These are phyloP conservation scores for Unio delphinus DNA, from an alignment of 2,888 invertebrate species.

Conservation along the genomic window DNA sequence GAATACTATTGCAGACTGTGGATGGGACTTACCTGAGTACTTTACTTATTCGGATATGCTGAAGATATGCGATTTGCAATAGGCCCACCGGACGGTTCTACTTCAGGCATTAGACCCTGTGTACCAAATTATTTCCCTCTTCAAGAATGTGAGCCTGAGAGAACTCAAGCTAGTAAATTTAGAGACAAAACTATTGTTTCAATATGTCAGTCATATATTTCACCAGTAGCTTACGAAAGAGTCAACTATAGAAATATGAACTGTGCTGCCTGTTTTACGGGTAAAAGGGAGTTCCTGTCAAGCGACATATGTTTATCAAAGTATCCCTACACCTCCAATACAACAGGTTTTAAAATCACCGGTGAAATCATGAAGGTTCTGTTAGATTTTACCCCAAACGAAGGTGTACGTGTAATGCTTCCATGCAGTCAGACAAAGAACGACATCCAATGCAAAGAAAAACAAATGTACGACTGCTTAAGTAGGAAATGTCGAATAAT, in stretches of 20 bases:
- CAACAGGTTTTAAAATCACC: neutral
- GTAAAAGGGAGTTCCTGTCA: too few relatives aligned
- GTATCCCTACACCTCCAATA: neutral
- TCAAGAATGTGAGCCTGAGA: too few relatives aligned
- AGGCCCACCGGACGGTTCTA: too few relatives aligned
- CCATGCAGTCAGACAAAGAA: neutral
- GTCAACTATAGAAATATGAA: constrained; percentile 6
- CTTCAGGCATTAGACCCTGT: too few relatives aligned
- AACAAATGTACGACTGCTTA: constrained; percentile 11
- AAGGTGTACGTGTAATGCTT: neutral
- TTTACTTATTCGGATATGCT: too few relatives aligned
- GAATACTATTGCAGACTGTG: too few relatives aligned
- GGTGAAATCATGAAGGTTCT: constrained; percentile 7
- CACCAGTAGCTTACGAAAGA: neutral
- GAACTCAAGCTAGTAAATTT: too few relatives aligned
- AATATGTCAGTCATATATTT: constrained; percentile 8
- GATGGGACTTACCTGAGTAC: too few relatives aligned
- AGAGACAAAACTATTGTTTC: neutral
- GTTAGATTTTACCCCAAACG: constrained; percentile 7
- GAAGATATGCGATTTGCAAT: too few relatives aligned
- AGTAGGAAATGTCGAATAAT: constrained; percentile 7
- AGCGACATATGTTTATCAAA: too few relatives aligned
- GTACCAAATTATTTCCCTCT: too few relatives aligned
- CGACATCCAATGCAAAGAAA: constrained; percentile 2
- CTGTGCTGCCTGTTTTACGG: constrained; percentile 5